Evolutionary conservation across 1,140 invertebrate genomes (phyloP), one percentile per base, ranked within the genome.

Genomic region (Dendrolimus kikuchii): DNA sequence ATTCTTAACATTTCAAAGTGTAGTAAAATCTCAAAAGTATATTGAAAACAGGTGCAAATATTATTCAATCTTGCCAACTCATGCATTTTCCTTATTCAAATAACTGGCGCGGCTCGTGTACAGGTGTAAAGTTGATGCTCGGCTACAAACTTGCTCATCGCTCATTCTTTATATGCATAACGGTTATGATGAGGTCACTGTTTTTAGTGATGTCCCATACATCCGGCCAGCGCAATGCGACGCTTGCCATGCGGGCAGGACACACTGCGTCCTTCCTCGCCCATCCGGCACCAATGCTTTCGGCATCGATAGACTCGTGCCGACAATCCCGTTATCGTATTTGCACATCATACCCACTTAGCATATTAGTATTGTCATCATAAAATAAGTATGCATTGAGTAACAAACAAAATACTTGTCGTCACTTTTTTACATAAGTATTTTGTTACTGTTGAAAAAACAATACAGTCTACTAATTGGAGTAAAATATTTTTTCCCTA

Each of bases 241-340:
- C 23, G 23, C 23, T 23, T 43, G 52, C 49, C 55, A 51, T 50
- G 55, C 49, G 54, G 45, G 63, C 64, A 60, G 67, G 71, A 74
- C 68, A 68, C 48, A 56, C 49, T 39, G 53, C 66, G 75, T 74
- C 75, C 77, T 80, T 80, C 78, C 77, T 77, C 75, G 68, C 66
- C 68, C 72, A 74, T 73, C 74, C 70, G 66, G 71, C 49, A 45
- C 46, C 45, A 23, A 50, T 66, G 55, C 59, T 45, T 36, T 44
- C 23, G 23, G 23, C 66, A 70, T 70, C 60, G 66, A 53, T 60
- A 67, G 60, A 59, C 55, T 40, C 39, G 54, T 60, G 57, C 40
- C 52, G 44, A 55, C 60, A 48, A 50, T 71, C 71, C 73, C 69
- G 74, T 79, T 79, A 77, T 46, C 50, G 53, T 72, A 77, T 81